Evolutionary conservation across 2,797 vertebrate species (phyloP).

Genomic region (Chiloscyllium punctatum): DNA sequence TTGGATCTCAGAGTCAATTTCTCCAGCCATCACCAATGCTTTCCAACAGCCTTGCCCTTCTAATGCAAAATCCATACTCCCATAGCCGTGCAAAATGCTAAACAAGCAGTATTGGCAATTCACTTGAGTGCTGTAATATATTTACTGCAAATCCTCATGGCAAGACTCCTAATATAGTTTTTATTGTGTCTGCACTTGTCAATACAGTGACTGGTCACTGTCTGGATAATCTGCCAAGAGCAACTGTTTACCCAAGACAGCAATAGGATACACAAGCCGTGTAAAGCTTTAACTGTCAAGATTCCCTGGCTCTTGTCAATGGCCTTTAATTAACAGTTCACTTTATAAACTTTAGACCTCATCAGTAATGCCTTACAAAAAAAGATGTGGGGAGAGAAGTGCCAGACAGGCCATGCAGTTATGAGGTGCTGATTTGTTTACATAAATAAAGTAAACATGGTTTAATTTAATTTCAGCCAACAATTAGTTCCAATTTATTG

Average conservation of each 20-base stretch:
- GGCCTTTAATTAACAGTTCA: slow-evolving; percentile 35
- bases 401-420: background rate
- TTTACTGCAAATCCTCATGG: slow-evolving; percentile 64
- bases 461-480: background rate
- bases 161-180: slow-evolving; percentile 57
- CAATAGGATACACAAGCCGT: slow-evolving; percentile 46
- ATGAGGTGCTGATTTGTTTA: background rate
- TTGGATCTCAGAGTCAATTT: slow-evolving; percentile 62
- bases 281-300: slow-evolving; percentile 36
- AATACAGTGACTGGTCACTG: slow-evolving; percentile 56
- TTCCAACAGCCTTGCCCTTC: slow-evolving; percentile 61
- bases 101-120: slow-evolving; percentile 73
- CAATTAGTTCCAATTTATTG: too few species aligned
- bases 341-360: slow-evolving; percentile 18
- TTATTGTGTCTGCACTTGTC: slow-evolving; percentile 56
- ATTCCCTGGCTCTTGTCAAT: slow-evolving; percentile 37
- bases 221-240: slow-evolving; percentile 51
- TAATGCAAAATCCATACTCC: slow-evolving; percentile 72
- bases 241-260: slow-evolving; percentile 50
- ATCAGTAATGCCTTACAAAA: background rate
- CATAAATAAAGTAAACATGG: too few species aligned
- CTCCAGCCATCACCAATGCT: slow-evolving; percentile 59
- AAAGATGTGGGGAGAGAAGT: background rate
- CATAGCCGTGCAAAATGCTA: slow-evolving; percentile 69
- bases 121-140: slow-evolving; percentile 67